Conservation (phyloP, 2,113 vertebrate genomes). For the Serinus canaria region DNA sequence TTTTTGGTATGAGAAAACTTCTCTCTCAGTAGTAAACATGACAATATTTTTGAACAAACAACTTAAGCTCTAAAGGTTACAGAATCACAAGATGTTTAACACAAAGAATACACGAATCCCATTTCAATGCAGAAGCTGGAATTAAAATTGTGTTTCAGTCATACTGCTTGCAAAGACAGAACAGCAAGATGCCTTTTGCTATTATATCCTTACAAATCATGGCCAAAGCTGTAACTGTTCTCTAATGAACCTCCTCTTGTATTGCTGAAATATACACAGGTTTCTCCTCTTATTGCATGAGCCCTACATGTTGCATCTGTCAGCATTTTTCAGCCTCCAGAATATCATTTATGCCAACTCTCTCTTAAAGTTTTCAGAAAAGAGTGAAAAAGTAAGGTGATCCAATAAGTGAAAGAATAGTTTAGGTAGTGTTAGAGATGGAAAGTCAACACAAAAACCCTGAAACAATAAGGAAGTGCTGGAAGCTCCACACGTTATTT, state of each 20-base stretch:
- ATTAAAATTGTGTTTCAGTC: background rate
- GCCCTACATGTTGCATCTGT: background rate
- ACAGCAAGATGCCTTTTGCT: background rate
- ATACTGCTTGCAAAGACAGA: background rate
- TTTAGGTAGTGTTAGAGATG: background rate
- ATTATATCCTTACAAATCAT: background rate
- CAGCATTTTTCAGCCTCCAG: background rate
- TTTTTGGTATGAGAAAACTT: background rate
- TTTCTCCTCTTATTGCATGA: background rate
- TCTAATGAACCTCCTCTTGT: background rate
- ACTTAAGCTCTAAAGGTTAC: background rate
- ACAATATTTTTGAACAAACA: conserved; percentile 8
- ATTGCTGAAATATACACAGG: background rate
- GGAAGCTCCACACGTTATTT: background rate
- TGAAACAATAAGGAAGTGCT: background rate
- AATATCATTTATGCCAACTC: background rate
- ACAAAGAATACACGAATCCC: background rate
- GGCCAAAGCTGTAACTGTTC: background rate
- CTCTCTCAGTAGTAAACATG: background rate
- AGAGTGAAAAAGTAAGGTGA: background rate
- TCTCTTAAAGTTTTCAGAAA: background rate
- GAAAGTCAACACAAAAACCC: background rate
- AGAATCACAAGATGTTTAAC: conserved; percentile 2
- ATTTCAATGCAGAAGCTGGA: background rate
- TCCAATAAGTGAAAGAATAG: background rate